Conservation (phyloP, 2,113 vertebrate genomes). For the Glareola pratincola region DNA sequence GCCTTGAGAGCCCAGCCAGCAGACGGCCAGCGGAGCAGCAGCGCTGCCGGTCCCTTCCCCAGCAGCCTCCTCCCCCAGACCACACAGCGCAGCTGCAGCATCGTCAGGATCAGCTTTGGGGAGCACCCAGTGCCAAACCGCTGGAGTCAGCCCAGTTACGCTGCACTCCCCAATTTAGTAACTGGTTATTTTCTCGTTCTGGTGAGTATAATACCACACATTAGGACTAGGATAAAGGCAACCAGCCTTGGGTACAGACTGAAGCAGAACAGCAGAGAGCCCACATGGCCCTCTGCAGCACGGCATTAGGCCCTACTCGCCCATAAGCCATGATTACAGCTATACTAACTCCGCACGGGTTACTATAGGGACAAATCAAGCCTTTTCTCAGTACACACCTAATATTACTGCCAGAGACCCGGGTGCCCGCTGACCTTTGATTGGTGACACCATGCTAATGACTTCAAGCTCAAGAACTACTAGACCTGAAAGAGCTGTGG, state of each 20-base stretch:
- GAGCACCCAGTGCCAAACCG: not conserved
- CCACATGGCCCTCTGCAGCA: not conserved
- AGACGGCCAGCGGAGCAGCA: accelerated
- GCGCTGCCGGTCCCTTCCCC: not conserved
- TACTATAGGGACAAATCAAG: not conserved
- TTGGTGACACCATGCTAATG: accelerated
- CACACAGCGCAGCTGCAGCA: not conserved
- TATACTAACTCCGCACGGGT: not conserved
- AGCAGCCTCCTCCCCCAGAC: not conserved
- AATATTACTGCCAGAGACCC: not conserved
- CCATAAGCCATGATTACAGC: not conserved
- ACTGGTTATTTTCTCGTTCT: not conserved
- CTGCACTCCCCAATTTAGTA: not conserved
- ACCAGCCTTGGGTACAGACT: too few relatives aligned
- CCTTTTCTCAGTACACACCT: not conserved
- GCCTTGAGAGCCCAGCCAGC: not conserved
- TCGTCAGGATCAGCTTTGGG: accelerated
- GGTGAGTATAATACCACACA: accelerated
- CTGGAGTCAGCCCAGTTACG: not conserved
- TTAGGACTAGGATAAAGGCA: not conserved
- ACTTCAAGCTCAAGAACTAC: not conserved
- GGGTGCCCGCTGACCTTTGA: not conserved
- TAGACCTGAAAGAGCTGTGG: not conserved
- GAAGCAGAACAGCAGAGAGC: not conserved
- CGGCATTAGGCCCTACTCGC: not conserved